phyloP scores from a whole-genome alignment of 2,113 vertebrate species.

The Hippopotamus amphibius region DNA sequence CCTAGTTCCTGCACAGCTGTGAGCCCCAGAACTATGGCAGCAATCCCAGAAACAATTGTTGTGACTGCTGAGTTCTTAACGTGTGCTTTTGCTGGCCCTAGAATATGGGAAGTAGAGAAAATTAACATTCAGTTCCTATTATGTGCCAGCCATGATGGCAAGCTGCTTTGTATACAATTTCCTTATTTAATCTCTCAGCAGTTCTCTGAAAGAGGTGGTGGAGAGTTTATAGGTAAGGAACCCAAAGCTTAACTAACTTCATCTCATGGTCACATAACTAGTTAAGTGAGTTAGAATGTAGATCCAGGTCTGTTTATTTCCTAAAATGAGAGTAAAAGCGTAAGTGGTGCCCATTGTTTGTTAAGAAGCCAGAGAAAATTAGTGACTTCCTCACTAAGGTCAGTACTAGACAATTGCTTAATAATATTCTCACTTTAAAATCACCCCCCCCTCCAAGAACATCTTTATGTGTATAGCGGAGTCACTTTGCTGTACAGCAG shows the following conservation, averaged over 20 bases:
- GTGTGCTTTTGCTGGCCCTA: neutral
- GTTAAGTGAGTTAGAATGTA: constrained; percentile 14
- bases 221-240: neutral
- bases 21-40: neutral
- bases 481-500: neutral
- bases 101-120: neutral
- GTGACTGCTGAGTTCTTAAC: neutral
- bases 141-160: neutral
- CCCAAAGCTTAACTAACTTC: neutral
- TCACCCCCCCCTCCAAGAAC: neutral
- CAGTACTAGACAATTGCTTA: constrained; percentile 12
- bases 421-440: constrained; percentile 28
- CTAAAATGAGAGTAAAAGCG: neutral
- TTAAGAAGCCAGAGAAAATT: neutral
- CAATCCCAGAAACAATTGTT: neutral
- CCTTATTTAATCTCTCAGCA: constrained; percentile 30
- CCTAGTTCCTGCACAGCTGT: neutral
- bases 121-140: neutral
- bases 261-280: neutral
- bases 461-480: neutral
- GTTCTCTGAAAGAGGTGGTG: neutral
- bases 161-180: neutral
- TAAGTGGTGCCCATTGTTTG: neutral
- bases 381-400: neutral
- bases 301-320: neutral